Conservation (phyloP, 2,113 vertebrate species). For the Furnarius figulus region DNA sequence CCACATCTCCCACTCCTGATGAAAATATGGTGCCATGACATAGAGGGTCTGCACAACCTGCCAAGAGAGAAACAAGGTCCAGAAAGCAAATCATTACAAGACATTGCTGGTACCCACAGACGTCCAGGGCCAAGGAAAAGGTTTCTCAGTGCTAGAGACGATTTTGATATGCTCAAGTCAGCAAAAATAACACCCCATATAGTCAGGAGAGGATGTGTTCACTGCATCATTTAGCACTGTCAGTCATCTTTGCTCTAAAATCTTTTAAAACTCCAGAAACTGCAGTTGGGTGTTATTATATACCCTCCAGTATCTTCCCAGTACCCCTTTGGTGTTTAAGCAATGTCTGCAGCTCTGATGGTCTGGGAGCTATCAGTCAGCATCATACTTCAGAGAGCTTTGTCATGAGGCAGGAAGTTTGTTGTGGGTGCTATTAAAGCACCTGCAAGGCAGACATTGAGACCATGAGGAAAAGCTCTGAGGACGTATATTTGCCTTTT, state of each 20-base stretch:
- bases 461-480: background rate
- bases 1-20: background rate
- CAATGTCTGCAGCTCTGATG: background rate
- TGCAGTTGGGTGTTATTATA: background rate
- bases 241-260: background rate
- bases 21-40: background rate
- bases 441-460: background rate
- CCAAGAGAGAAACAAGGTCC: background rate
- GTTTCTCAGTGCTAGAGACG: background rate
- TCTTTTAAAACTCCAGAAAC: background rate
- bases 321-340: background rate
- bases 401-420: background rate
- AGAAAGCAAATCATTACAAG: background rate
- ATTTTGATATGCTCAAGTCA: background rate
- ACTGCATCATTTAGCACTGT: background rate
- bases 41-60: background rate
- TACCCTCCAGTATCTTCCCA: background rate
- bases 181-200: background rate
- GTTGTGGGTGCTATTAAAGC: background rate
- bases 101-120: background rate
- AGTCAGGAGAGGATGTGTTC: background rate
- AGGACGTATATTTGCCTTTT: background rate
- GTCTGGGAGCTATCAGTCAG: background rate
- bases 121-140: rapidly evolving
- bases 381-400: background rate